Conservation (phyloP, 2,888 invertebrate genomes). For the Diarsia mendica region DNA sequence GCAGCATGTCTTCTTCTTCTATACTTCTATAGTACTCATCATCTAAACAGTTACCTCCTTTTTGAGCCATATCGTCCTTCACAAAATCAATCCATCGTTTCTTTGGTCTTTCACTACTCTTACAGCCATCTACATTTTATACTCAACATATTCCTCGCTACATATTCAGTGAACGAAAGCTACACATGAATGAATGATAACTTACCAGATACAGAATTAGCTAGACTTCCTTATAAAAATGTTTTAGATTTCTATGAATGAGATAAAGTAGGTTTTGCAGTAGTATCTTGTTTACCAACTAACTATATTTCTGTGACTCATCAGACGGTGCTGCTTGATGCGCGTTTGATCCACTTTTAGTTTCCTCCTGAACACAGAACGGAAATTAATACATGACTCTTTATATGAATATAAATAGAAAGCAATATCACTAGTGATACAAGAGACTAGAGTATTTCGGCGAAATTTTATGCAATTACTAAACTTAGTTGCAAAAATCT, state of each 20-base stretch:
- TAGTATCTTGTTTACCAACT: neutral
- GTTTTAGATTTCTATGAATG: neutral
- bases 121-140: too few relatives aligned
- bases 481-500: constrained; percentile 62
- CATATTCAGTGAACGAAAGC: neutral
- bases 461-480: constrained; percentile 62
- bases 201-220: neutral
- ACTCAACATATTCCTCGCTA: too few relatives aligned
- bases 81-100: too few relatives aligned
- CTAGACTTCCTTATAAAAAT: neutral
- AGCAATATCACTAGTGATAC: constrained; percentile 22
- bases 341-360: constrained; percentile 16
- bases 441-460: constrained; percentile 54
- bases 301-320: constrained; percentile 10
- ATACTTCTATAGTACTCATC: too few relatives aligned
- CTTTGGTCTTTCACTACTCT: too few relatives aligned
- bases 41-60: too few relatives aligned
- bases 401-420: constrained; percentile 39
- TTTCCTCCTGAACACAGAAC: neutral
- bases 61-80: too few relatives aligned
- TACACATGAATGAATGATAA: neutral
- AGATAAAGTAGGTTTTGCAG: neutral
- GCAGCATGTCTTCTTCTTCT: too few relatives aligned
- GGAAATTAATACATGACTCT: constrained; percentile 35
- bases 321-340: neutral